Evolutionary conservation across 1,140 invertebrate genomes (phyloP).

Genomic region (Zelostemma sp.): DNA sequence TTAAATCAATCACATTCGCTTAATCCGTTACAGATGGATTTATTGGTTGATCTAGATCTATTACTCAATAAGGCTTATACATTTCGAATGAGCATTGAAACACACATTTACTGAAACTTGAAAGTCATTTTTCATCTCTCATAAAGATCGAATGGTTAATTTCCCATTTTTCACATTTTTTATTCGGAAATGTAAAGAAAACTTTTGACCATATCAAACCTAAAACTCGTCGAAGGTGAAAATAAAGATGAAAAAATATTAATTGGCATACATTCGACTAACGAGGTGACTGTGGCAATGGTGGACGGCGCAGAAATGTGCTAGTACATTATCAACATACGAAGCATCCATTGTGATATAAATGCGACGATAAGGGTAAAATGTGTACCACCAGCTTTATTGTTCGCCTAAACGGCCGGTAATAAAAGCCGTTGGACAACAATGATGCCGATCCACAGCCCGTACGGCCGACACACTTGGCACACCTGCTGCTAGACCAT

Average conservation of each 20-base stretch:
- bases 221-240: too few relatives aligned
- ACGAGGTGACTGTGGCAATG: conserved; percentile 34
- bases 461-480: conserved; percentile 28
- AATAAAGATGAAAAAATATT: too few relatives aligned
- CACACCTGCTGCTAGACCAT: conserved; percentile 17
- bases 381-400: conserved; percentile 55
- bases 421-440: conserved; percentile 53
- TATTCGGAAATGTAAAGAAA: too few relatives aligned
- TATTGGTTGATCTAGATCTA: too few relatives aligned
- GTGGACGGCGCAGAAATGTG: conserved; percentile 18
- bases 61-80: too few relatives aligned
- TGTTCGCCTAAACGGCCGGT: conserved; percentile 54
- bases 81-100: not conserved
- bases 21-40: too few relatives aligned
- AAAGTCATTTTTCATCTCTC: not conserved
- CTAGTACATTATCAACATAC: conserved; percentile 50
- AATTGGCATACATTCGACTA: conserved; percentile 10
- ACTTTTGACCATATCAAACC: too few relatives aligned
- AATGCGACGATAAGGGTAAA: conserved; percentile 52
- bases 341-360: conserved; percentile 44
- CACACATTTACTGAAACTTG: not conserved
- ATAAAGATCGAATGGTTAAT: too few relatives aligned
- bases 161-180: too few relatives aligned
- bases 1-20: conserved; percentile 1
- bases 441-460: conserved; percentile 37